These are phyloP conservation scores for Carabus problematicus DNA, from an alignment of 2,888 invertebrate species.

Conservation along the genomic window DNA sequence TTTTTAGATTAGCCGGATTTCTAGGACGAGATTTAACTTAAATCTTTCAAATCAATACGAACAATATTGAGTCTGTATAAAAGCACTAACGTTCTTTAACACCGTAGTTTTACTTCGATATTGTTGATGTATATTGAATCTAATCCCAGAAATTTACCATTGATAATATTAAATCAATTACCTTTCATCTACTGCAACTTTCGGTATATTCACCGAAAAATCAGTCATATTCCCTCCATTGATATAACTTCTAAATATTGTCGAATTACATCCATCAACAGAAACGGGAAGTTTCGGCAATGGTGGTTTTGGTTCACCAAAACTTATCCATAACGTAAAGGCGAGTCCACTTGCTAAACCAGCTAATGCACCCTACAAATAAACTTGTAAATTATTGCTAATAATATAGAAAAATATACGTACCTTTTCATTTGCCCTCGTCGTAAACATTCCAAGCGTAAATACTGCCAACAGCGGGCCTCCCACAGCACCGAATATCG, in stretches of 20 bases:
- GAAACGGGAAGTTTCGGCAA: slow-evolving; percentile 65
- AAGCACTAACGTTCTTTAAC: slow-evolving; percentile 17
- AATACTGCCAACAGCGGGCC: slow-evolving; percentile 88
- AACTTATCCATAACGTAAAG: slow-evolving; percentile 82
- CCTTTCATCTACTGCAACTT: slow-evolving; percentile 1
- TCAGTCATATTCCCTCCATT: slow-evolving; percentile 44
- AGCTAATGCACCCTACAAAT: slow-evolving; percentile 70
- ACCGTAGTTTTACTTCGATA: slow-evolving; percentile 36
- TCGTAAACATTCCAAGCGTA: slow-evolving; percentile 83
- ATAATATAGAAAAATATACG: slow-evolving; percentile 47
- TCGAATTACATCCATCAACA: slow-evolving; percentile 63
- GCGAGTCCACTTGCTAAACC: slow-evolving; percentile 71
- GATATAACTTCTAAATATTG: slow-evolving; percentile 29
- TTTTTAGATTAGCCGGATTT: not conserved
- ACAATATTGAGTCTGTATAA: not conserved
- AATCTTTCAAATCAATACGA: not conserved
- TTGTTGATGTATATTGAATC: slow-evolving; percentile 9
- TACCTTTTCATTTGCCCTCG: slow-evolving; percentile 74
- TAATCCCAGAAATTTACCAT: slow-evolving; percentile 15
- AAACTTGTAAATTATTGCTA: slow-evolving; percentile 17
- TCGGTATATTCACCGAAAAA: slow-evolving; percentile 6
- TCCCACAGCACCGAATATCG: slow-evolving; percentile 87
- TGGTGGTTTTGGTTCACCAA: slow-evolving; percentile 78
- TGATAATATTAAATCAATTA: slow-evolving; percentile 24
- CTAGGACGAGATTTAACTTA: too few species aligned